Evolutionary conservation across 1,140 invertebrate species (phyloP).

Genomic region (Drosophila trapezifrons): DNA sequence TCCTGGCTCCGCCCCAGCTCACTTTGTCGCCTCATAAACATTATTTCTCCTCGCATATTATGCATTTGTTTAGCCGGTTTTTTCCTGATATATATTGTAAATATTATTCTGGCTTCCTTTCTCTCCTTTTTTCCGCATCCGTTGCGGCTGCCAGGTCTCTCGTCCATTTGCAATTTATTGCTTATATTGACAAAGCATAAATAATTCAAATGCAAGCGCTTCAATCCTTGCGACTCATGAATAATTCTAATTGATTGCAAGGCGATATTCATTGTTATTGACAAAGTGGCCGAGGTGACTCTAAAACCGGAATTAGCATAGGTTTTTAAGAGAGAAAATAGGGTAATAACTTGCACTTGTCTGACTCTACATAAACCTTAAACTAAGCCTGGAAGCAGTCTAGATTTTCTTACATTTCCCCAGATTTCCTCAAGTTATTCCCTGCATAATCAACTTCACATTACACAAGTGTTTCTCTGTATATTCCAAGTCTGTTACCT

Average conservation of each 20-base stretch:
- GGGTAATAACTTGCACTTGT: too few relatives aligned
- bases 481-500: conserved; percentile 8
- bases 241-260: conserved; percentile 38
- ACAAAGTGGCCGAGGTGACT: background rate
- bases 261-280: background rate
- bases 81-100: conserved; percentile 29
- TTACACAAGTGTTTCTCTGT: background rate
- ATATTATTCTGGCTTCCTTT: conserved; percentile 22
- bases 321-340: background rate
- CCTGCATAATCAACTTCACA: conserved; percentile 8
- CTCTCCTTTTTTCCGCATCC: background rate
- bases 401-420: background rate
- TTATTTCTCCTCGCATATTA: conserved; percentile 18
- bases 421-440: background rate
- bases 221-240: conserved; percentile 36
- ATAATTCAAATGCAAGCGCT: conserved; percentile 37
- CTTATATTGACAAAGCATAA: conserved; percentile 39
- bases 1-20: background rate
- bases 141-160: background rate
- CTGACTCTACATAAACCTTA: background rate
- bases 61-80: conserved; percentile 18
- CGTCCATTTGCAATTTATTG: conserved; percentile 24
- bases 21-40: conserved; percentile 35
- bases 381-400: background rate
- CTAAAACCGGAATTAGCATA: background rate